phyloP scores from a whole-genome alignment of 2,888 invertebrate genomes.

The Hirudinaria manillensis region DNA sequence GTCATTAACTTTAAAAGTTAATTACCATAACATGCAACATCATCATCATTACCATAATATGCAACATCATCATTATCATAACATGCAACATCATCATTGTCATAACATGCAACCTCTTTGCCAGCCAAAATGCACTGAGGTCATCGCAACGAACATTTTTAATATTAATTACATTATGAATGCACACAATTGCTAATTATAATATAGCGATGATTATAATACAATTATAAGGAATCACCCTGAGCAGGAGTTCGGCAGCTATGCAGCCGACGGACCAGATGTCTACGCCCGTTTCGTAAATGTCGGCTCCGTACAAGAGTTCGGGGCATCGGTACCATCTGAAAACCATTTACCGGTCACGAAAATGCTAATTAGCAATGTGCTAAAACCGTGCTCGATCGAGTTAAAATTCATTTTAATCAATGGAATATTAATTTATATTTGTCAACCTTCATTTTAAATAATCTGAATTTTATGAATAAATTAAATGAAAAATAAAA shows the following conservation, averaged over 20 bases:
- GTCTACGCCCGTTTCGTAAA: constrained; percentile 93
- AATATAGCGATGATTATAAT: background rate
- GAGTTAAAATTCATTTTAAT: background rate
- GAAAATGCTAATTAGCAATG: background rate
- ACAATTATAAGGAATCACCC: constrained; percentile 44
- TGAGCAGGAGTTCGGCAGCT: constrained; percentile 74
- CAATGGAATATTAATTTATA: too few species aligned
- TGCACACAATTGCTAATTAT: background rate
- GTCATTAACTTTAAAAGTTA: background rate
- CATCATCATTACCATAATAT: background rate
- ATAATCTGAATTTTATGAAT: too few species aligned
- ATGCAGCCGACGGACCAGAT: constrained; percentile 99
- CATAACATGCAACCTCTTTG: too few species aligned
- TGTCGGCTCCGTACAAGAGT: constrained; percentile 84
- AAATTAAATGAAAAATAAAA: background rate
- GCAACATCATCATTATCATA: too few species aligned
- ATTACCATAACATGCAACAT: background rate
- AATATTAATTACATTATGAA: background rate
- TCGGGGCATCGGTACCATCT: constrained; percentile 74
- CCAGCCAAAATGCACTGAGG: too few species aligned
- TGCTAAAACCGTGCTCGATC: background rate
- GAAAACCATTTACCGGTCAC: background rate
- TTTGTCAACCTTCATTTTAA: too few species aligned
- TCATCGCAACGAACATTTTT: too few species aligned
- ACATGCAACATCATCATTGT: too few species aligned